Conservation (phyloP, 2,888 invertebrate genomes). For the Galerucella calmariensis region DNA sequence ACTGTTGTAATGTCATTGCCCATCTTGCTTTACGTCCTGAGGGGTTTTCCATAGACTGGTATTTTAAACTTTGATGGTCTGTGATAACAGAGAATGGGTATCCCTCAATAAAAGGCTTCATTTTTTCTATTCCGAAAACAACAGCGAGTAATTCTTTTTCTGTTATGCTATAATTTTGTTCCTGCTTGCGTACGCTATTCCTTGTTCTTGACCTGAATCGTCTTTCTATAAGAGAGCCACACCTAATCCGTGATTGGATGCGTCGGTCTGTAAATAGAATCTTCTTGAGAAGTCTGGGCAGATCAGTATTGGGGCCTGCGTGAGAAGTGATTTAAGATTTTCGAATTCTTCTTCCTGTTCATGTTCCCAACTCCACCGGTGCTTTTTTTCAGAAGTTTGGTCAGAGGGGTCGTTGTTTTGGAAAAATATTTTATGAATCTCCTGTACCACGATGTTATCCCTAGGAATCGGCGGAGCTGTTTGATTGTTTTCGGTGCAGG, state of each 20-base stretch:
- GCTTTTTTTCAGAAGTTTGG: conserved; percentile 9
- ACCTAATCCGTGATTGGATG: conserved; percentile 44
- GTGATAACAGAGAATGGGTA: conserved; percentile 48
- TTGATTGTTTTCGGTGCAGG: background rate
- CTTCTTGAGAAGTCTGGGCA: conserved; percentile 41
- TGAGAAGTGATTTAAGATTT: background rate
- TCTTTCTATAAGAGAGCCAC: conserved; percentile 43
- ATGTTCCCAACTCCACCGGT: conserved; percentile 8
- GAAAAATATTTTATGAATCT: conserved; percentile 26
- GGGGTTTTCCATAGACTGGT: conserved; percentile 34
- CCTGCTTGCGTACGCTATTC: background rate
- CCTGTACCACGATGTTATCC: conserved; percentile 28
- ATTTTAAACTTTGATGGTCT: conserved; percentile 49
- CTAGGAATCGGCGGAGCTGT: conserved; percentile 17
- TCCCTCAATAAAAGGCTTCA: conserved; percentile 44
- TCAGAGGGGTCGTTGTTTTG: conserved; percentile 1
- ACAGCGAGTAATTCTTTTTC: too few relatives aligned
- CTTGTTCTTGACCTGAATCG: too few relatives aligned
- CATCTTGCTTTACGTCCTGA: conserved; percentile 7
- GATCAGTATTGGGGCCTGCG: conserved; percentile 20
- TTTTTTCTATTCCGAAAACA: too few relatives aligned
- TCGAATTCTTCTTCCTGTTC: conserved; percentile 20
- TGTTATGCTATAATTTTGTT: too few relatives aligned
- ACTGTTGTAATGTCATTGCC: too few relatives aligned
- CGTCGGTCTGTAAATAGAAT: conserved; percentile 47